phyloP scores from a whole-genome alignment of 2,888 invertebrate genomes.

The Phengaris arion region DNA sequence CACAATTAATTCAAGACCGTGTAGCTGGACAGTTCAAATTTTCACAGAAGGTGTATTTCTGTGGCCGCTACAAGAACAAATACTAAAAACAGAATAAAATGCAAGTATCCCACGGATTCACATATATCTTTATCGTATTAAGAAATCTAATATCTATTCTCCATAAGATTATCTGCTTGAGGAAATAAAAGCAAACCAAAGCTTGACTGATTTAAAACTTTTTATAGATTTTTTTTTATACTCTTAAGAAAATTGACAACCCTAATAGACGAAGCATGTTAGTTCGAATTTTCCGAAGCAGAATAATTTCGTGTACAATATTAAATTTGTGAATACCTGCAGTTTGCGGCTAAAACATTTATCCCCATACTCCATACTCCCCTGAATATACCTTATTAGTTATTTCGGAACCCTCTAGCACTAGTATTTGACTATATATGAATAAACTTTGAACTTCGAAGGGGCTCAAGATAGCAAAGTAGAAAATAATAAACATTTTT shows the following conservation, averaged over 20 bases:
- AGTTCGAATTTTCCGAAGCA: conserved; percentile 16
- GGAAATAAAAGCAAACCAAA: too few relatives aligned
- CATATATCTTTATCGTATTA: too few relatives aligned
- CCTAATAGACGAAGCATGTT: conserved; percentile 1
- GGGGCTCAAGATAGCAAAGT: not conserved
- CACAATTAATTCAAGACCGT: too few relatives aligned
- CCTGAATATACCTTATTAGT: not conserved
- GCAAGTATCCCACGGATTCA: too few relatives aligned
- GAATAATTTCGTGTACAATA: conserved; percentile 21
- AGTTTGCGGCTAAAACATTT: conserved; percentile 14
- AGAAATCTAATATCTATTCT: too few relatives aligned
- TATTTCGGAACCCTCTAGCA: not conserved
- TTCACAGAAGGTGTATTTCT: too few relatives aligned
- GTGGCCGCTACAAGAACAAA: too few relatives aligned
- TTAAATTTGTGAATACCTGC: conserved; percentile 25
- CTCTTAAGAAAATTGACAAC: not conserved
- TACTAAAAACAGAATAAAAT: too few relatives aligned
- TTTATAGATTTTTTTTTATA: not conserved
- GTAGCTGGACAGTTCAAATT: too few relatives aligned
- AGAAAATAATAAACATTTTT: too few relatives aligned
- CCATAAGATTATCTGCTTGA: too few relatives aligned
- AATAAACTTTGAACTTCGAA: not conserved
- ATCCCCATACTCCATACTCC: not conserved
- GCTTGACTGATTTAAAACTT: not conserved
- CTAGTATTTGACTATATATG: not conserved